Evolutionary conservation across 1,140 invertebrate genomes (phyloP).

Genomic region (Lethocerus indicus): DNA sequence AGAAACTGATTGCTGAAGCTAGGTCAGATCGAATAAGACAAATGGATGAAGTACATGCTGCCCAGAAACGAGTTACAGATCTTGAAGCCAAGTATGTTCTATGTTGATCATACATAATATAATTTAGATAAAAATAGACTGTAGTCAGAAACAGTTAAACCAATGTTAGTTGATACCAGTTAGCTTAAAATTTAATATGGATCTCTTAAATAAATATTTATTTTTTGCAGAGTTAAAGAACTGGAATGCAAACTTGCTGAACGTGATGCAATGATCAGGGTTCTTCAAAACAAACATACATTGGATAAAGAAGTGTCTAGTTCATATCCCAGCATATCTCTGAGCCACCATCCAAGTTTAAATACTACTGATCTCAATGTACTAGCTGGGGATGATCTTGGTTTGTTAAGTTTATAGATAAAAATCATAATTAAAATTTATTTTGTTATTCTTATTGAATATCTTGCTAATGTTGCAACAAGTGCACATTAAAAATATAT

Average conservation of each 20-base stretch:
- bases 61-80: slow-evolving; percentile 67
- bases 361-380: slow-evolving; percentile 26
- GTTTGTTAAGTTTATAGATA: slow-evolving; percentile 19
- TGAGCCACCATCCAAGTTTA: slow-evolving; percentile 31
- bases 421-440: background rate
- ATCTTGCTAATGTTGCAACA: background rate
- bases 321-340: slow-evolving; percentile 24
- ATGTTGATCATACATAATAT: background rate
- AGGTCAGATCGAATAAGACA: slow-evolving; percentile 71
- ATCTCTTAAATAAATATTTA: background rate
- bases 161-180: background rate
- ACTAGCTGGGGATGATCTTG: slow-evolving; percentile 29
- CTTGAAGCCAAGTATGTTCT: slow-evolving; percentile 51
- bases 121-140: background rate
- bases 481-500: background rate
- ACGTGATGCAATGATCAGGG: slow-evolving; percentile 77
- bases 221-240: slow-evolving; percentile 53
- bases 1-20: slow-evolving; percentile 70
- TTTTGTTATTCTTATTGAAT: background rate
- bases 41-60: slow-evolving; percentile 70
- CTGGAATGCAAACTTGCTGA: slow-evolving; percentile 75
- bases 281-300: slow-evolving; percentile 67
- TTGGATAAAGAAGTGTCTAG: slow-evolving; percentile 39
- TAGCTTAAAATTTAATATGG: background rate
- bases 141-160: background rate